These are phyloP conservation scores for Glomeris maerens DNA, from an alignment of 1,140 invertebrate genomes.

Conservation along the genomic window DNA sequence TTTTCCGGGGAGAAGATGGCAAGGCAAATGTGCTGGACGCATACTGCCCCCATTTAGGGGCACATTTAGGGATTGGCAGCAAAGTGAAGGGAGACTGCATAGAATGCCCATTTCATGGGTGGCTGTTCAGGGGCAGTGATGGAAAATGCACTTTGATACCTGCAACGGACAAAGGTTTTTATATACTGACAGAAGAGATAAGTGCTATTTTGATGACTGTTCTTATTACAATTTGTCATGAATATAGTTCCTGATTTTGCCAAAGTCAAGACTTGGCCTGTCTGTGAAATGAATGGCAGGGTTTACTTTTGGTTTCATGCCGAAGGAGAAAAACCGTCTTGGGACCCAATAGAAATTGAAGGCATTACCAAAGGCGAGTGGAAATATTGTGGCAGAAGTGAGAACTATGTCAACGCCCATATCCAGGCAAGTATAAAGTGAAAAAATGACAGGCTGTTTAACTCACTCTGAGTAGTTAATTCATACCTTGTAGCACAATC, in stretches of 20 bases:
- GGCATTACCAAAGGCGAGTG: constrained; percentile 42
- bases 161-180: constrained; percentile 43
- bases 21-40: constrained; percentile 57
- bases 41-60: constrained; percentile 78
- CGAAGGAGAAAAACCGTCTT: constrained; percentile 49
- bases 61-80: constrained; percentile 64
- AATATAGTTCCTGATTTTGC: constrained; percentile 34
- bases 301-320: constrained; percentile 75
- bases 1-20: constrained; percentile 47
- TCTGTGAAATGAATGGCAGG: constrained; percentile 50
- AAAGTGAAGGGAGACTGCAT: constrained; percentile 56
- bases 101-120: constrained; percentile 77
- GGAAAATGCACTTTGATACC: constrained; percentile 58
- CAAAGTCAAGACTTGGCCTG: constrained; percentile 44
- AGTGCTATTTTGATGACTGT: too few relatives aligned
- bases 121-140: constrained; percentile 56
- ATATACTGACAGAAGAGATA: too few relatives aligned
- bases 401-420: constrained; percentile 51
- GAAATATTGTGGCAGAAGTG: constrained; percentile 49
- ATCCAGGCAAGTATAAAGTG: too few relatives aligned
- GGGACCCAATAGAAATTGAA: constrained; percentile 44
- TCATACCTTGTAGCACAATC: too few relatives aligned
- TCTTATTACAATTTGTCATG: too few relatives aligned
- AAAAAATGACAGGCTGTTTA: too few relatives aligned
- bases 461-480: too few relatives aligned